Evolutionary conservation across 2,113 vertebrate species (phyloP).

Genomic region (Ciconia maguari): DNA sequence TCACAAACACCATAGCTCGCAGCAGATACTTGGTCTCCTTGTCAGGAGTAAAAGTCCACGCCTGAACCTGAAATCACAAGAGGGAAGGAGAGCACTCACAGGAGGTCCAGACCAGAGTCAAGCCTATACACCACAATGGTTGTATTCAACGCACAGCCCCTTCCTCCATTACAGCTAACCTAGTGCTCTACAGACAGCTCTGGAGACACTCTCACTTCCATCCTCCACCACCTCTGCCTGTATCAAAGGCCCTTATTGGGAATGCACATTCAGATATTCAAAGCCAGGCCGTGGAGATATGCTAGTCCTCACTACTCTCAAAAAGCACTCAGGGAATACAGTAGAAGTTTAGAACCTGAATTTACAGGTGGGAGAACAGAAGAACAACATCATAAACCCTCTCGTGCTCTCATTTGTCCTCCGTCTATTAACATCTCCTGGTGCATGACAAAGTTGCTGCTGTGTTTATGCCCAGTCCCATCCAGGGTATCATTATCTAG

Average conservation of each 20-base stretch:
- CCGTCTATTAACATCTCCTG: background rate
- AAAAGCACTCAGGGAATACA: background rate
- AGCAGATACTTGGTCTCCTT: conserved; percentile 78
- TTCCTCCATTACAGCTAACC: background rate
- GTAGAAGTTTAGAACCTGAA: background rate
- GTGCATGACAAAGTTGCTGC: background rate
- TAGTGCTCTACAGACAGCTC: background rate
- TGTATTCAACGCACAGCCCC: background rate
- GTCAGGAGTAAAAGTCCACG: conserved; percentile 86
- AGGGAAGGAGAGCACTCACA: background rate
- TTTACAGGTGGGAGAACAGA: background rate
- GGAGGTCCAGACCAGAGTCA: background rate
- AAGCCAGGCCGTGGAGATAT: background rate
- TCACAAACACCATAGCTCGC: conserved; percentile 75
- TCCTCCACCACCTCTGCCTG: background rate
- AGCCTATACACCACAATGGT: background rate
- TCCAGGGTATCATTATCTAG: background rate
- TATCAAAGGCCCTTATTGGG: background rate
- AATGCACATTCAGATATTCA: background rate
- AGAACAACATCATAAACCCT: background rate
- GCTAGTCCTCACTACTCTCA: background rate
- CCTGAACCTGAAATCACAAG: conserved; percentile 76
- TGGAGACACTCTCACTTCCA: background rate
- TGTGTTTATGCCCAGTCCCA: background rate
- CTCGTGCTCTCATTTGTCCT: background rate